Evolutionary conservation across 2,797 vertebrate genomes (phyloP).

Genomic region (Ctenochaetus hawaiiensis): DNA sequence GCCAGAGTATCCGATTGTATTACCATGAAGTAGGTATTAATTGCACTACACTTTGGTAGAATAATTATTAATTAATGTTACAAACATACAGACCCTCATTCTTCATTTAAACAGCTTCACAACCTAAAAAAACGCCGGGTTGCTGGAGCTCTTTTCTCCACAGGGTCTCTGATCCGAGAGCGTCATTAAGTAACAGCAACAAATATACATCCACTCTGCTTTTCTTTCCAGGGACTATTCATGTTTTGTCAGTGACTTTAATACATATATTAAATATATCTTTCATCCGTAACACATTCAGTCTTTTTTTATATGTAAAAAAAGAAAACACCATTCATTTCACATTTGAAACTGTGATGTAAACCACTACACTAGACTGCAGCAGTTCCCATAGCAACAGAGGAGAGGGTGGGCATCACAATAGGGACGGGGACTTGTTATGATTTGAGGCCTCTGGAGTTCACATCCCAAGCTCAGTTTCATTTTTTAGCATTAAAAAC

Average conservation of each 20-base stretch:
- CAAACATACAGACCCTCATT: accelerated
- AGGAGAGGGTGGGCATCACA: slow-evolving; percentile 73
- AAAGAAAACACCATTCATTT: not conserved
- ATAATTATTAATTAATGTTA: not conserved
- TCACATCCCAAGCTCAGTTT: slow-evolving; percentile 15
- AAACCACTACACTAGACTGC: slow-evolving; percentile 78
- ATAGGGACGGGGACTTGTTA: slow-evolving; percentile 27
- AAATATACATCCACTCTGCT: not conserved
- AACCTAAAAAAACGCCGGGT: not conserved
- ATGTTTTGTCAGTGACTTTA: too few species aligned
- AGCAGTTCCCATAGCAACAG: slow-evolving; percentile 89
- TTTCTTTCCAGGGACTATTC: not conserved
- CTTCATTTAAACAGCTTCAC: too few species aligned
- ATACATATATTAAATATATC: accelerated
- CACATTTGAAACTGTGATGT: slow-evolving; percentile 40
- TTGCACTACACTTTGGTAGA: not conserved
- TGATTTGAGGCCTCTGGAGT: slow-evolving; percentile 20
- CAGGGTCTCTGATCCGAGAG: slow-evolving; percentile 52
- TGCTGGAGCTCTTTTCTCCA: slow-evolving; percentile 27
- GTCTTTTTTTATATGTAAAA: not conserved
- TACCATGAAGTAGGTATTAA: not conserved
- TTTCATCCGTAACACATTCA: not conserved
- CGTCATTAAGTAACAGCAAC: slow-evolving; percentile 18
- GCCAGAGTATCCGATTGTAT: not conserved
- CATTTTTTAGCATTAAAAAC: slow-evolving; percentile 10